These are phyloP conservation scores for Tetropium fuscum DNA, from an alignment of 2,888 invertebrate species.

Conservation along the genomic window DNA sequence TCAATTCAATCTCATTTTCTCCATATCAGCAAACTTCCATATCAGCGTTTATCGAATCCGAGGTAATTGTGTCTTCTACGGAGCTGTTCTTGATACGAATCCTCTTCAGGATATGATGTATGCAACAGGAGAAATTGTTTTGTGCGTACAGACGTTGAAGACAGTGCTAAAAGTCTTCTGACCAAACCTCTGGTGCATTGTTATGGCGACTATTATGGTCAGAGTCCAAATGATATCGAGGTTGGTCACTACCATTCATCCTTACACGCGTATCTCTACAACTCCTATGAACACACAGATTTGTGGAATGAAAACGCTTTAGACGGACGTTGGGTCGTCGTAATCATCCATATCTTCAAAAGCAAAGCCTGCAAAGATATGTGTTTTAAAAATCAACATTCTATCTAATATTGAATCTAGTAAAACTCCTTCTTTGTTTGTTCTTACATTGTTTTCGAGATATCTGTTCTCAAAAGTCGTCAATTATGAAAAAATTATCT, in stretches of 20 bases:
- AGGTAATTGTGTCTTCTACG: conserved; percentile 66
- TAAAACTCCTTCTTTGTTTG: no score
- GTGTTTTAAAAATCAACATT: not conserved
- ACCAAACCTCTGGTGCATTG: conserved; percentile 67
- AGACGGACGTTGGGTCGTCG: conserved; percentile 62
- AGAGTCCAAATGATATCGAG: conserved; percentile 67
- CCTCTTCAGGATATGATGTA: conserved; percentile 59
- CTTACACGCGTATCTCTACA: conserved; percentile 58
- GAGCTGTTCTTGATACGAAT: conserved; percentile 66
- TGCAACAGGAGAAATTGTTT: conserved; percentile 61
- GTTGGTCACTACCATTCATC: conserved; percentile 61
- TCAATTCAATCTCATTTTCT: no score
- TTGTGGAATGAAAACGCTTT: conserved; percentile 68
- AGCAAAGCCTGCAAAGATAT: conserved; percentile 48
- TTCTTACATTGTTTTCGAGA: no score
- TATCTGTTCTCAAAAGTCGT: no score
- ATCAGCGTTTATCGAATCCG: conserved; percentile 68
- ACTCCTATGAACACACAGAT: conserved; percentile 63
- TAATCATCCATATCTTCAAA: conserved; percentile 63
- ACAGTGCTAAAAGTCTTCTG: conserved; percentile 62
- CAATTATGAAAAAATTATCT: no score
- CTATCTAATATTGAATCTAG: no score
- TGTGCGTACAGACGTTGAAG: conserved; percentile 60
- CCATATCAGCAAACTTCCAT: conserved; percentile 68
- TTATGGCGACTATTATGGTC: conserved; percentile 69